Conservation (phyloP, 2,888 invertebrate species). For the Rugalucina vietnamica region DNA sequence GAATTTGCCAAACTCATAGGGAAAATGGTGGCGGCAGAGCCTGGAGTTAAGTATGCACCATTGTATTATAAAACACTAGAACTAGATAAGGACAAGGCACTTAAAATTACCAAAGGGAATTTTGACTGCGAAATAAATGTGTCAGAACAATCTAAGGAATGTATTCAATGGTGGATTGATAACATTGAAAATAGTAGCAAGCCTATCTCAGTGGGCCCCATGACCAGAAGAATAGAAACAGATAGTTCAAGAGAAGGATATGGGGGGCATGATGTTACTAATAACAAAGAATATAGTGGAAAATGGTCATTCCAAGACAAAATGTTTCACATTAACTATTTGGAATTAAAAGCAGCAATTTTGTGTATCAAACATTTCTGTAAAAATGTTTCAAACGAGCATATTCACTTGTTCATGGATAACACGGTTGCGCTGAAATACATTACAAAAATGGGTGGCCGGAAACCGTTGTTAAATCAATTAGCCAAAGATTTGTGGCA, state of each 20-base stretch:
- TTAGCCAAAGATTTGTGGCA: neutral
- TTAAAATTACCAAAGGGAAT: neutral
- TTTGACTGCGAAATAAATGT: neutral
- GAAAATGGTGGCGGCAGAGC: slow-evolving; percentile 44
- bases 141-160: neutral
- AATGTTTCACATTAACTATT: neutral
- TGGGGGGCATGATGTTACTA: slow-evolving; percentile 11
- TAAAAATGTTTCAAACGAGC: neutral
- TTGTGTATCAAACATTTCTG: neutral
- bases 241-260: slow-evolving; percentile 3
- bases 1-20: slow-evolving; percentile 41
- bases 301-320: neutral
- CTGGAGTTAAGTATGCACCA: slow-evolving; percentile 46
- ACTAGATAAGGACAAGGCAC: neutral
- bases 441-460: neutral
- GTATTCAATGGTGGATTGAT: neutral
- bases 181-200: neutral
- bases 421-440: slow-evolving; percentile 1
- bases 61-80: slow-evolving; percentile 39
- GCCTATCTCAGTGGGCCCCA: neutral
- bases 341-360: slow-evolving; percentile 9
- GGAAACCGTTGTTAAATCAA: neutral
- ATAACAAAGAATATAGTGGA: neutral
- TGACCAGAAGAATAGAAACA: neutral
- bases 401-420: slow-evolving; percentile 9